Evolutionary conservation across 2,113 vertebrate genomes (phyloP), one percentile per base, ranked within the genome.

Genomic region (Gallinago media): DNA sequence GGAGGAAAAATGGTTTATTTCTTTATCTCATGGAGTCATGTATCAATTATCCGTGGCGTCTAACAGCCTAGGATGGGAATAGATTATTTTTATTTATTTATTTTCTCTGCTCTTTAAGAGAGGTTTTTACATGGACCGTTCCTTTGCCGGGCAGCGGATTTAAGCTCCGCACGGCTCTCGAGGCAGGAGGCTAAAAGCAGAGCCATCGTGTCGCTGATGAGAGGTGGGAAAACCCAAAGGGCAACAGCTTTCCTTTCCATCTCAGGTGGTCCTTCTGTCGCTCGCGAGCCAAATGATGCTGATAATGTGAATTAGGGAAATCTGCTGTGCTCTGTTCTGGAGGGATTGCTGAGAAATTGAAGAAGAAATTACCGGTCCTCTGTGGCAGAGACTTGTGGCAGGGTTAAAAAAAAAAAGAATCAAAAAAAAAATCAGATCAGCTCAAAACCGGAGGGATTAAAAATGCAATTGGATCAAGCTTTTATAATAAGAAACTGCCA

Each of bases 21-120:
- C 89, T 61, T 82, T 85, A 56, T 92, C 80, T 76, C 49, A 1
- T 17, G 54, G 49, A 90, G 76, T 65, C 63, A 1, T 29, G 72
- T 68, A 68, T 93, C 92, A 38, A 68, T 95, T 93, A 95, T 86
- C 89, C n/a, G 5, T 16, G 62, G 79, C 49, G 34, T 68, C 89
- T 63, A 25, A 31, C 52, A 68, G 88, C 85, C 74, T 36, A 67
- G 34, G 20, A 13, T 32, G 58, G 85, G 66, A 72, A 66, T 40
- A 58, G 82, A 42, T 84, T 80, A 65, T 52, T 61, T n/a, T 56
- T 31, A 38, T 20, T 31, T 54, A 9, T 29, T 54, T 52, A 16
- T 29, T 27, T 52, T 15, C 8, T 8, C 56, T 78, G 88, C 61
- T 58, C 31, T 56, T 71, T 5, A 3, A 20, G 70, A 20, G 88